Conservation (phyloP, 1,140 invertebrate species). For the Drosophila subpulchrella region DNA sequence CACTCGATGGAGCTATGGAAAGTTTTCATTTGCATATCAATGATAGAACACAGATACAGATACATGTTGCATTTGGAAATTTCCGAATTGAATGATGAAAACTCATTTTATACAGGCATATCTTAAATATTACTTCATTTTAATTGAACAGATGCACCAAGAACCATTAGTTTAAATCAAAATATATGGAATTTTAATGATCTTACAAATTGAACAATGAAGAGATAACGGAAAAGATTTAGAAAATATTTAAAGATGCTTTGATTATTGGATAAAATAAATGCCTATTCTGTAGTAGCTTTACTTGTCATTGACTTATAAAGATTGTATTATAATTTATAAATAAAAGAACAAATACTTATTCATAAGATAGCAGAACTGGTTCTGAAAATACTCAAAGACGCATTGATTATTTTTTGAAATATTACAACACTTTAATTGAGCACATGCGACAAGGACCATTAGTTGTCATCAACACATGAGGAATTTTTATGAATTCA, state of each 20-base stretch:
- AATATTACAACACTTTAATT: conserved; percentile 24
- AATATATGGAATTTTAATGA: not conserved
- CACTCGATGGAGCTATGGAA: not conserved
- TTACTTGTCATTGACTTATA: not conserved
- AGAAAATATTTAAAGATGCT: too few relatives aligned
- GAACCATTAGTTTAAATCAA: not conserved
- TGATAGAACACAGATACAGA: not conserved
- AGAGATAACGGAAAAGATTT: too few relatives aligned
- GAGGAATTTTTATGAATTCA: conserved; percentile 6
- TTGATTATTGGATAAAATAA: too few relatives aligned
- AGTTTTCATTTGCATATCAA: too few relatives aligned
- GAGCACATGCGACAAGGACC: not conserved
- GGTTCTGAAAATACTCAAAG: not conserved
- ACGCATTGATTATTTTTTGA: not conserved
- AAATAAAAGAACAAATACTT: not conserved
- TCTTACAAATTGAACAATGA: not conserved
- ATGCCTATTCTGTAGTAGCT: not conserved
- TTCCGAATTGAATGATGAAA: conserved; percentile 9
- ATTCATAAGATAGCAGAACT: not conserved
- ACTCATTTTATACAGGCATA: conserved; percentile 2
- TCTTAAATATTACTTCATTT: conserved; percentile 16
- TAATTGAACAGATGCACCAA: conserved; percentile 1
- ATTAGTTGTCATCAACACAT: not conserved
- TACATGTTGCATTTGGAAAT: not conserved
- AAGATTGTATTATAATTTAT: not conserved